These are phyloP conservation scores for Bungarus multicinctus DNA, from an alignment of 2,113 vertebrate species.

Conservation along the genomic window DNA sequence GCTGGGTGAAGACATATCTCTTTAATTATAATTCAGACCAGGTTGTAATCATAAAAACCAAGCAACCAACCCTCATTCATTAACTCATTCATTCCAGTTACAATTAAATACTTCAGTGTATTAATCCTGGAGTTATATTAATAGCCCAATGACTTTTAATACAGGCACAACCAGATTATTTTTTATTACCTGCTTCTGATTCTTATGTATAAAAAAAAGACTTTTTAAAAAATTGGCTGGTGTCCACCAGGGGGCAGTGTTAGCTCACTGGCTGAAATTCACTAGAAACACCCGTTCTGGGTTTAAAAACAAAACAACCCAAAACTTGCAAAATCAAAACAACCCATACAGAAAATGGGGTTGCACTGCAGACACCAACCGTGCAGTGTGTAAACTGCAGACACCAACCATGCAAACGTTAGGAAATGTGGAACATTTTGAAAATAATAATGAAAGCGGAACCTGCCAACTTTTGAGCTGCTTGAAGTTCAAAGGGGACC, in stretches of 20 bases:
- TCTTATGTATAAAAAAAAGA: neutral
- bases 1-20: neutral
- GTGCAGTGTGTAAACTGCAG: too few relatives aligned
- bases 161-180: neutral
- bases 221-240: neutral
- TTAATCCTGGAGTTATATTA: neutral
- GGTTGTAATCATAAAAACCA: neutral
- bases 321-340: neutral
- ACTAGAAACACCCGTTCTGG: neutral
- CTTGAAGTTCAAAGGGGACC: neutral
- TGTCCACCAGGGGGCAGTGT: slow-evolving; percentile 61
- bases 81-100: neutral
- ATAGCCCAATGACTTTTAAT: neutral
- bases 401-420: neutral
- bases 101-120: neutral
- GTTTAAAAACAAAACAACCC: neutral
- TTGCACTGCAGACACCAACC: fast-evolving
- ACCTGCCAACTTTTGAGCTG: neutral
- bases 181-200: neutral
- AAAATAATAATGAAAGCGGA: neutral
- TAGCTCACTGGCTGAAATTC: neutral
- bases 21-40: neutral
- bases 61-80: neutral
- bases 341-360: neutral
- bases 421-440: neutral